phyloP scores from a whole-genome alignment of 1,140 invertebrate genomes.

The Sarcophaga bullata region DNA sequence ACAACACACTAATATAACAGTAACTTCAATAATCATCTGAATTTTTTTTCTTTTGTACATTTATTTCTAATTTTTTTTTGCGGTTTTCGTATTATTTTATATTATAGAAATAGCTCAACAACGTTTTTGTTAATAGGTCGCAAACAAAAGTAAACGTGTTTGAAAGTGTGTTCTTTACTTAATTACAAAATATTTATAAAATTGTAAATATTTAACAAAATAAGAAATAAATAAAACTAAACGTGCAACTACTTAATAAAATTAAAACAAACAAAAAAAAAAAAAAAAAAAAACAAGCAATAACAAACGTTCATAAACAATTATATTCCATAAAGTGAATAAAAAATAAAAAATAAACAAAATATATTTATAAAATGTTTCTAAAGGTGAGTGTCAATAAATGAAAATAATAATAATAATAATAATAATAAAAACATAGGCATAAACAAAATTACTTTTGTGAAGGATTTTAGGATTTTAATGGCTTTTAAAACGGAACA shows the following conservation, averaged over 20 bases:
- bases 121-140: background rate
- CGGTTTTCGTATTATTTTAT: background rate
- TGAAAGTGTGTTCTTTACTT: too few relatives aligned
- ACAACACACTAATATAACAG: constrained; percentile 23
- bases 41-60: background rate
- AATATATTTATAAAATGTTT: background rate
- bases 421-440: too few relatives aligned
- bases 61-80: background rate
- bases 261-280: background rate
- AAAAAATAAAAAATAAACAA: background rate
- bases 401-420: too few relatives aligned
- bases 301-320: background rate
- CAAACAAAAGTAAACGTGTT: background rate
- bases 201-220: background rate
- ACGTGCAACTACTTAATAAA: background rate
- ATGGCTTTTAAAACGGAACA: too few relatives aligned
- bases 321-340: background rate
- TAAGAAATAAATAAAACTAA: background rate
- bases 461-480: too few relatives aligned
- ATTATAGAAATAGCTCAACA: background rate
- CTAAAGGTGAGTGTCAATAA: background rate
- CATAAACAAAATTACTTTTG: too few relatives aligned
- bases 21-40: background rate
- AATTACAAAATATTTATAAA: background rate
- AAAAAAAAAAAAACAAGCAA: background rate